A percentile compares a stretch with the other conserved stretches of the same genome.
phyloP scores from a whole-genome alignment of 2,797 vertebrate genomes.

The Orestias chungarensis region DNA sequence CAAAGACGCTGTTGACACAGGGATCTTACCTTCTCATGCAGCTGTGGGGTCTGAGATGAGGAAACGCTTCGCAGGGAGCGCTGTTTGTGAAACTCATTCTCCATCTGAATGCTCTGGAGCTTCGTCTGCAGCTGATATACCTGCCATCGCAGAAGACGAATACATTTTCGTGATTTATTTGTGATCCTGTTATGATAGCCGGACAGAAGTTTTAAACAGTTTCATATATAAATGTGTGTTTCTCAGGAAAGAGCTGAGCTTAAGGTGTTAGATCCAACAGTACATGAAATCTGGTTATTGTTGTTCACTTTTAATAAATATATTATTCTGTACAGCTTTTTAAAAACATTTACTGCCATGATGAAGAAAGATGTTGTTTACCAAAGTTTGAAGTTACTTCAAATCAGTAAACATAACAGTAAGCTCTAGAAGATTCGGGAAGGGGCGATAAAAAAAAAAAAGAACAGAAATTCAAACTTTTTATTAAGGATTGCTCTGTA shows the following conservation, averaged over 20 bases:
- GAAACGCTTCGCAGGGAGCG: slow-evolving; percentile 62
- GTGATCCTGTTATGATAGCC: not conserved
- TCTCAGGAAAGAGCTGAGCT: not conserved
- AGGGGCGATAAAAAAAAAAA: not conserved
- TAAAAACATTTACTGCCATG: not conserved
- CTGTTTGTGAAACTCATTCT: slow-evolving; percentile 76
- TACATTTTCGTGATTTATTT: too few species aligned
- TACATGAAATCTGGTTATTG: not conserved
- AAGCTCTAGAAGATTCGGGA: not conserved
- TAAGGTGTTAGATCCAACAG: not conserved
- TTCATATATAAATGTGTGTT: not conserved
- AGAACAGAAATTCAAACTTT: too few species aligned
- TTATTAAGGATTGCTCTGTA: too few species aligned
- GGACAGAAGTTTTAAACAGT: not conserved
- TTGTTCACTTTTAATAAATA: not conserved
- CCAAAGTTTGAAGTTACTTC: not conserved
- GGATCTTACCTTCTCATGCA: slow-evolving; percentile 80
- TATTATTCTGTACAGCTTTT: not conserved
- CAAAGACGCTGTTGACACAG: slow-evolving; percentile 49
- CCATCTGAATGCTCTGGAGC: slow-evolving; percentile 75
- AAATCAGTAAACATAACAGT: not conserved
- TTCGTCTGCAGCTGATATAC: slow-evolving; percentile 85
- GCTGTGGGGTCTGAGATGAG: slow-evolving; percentile 63
- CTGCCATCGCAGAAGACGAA: slow-evolving; percentile 61
- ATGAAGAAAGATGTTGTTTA: not conserved